Percentiles rank a stretch among this genome's conserved stretches.
Conservation (phyloP, 2,797 vertebrate genomes). For the Phataginus tetradactyla region DNA sequence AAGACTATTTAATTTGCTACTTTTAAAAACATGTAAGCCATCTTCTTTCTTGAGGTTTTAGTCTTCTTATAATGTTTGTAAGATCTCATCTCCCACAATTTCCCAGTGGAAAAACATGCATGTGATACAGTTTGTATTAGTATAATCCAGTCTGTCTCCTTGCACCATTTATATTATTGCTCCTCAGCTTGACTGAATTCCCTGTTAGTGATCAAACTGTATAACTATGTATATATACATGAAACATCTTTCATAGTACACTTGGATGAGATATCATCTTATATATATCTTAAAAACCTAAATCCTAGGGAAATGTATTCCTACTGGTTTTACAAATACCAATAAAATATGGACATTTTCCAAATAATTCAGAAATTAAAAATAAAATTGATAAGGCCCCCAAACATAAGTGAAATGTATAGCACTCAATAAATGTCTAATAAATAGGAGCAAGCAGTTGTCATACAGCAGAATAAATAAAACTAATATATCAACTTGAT, state of each 20-base stretch:
- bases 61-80: slow-evolving; percentile 18
- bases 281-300: slow-evolving; percentile 21
- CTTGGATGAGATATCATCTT: not conserved
- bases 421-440: not conserved
- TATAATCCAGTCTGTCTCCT: not conserved
- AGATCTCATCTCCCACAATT: not conserved
- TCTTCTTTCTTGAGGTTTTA: not conserved
- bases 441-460: not conserved
- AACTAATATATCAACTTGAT: slow-evolving; percentile 12
- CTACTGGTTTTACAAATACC: slow-evolving; percentile 3
- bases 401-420: not conserved
- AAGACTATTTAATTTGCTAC: not conserved
- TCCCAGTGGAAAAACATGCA: slow-evolving; percentile 10
- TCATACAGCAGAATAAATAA: not conserved
- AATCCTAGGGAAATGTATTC: not conserved
- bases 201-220: slow-evolving; percentile 1
- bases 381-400: not conserved
- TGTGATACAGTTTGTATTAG: not conserved
- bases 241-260: not conserved
- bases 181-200: slow-evolving; percentile 18
- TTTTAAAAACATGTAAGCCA: not conserved
- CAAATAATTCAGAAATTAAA: not conserved
- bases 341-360: not conserved
- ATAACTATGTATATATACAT: not conserved
- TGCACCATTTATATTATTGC: slow-evolving; percentile 3